These are phyloP conservation scores for Norana najaformis DNA, from an alignment of 2,888 invertebrate genomes.

Conservation along the genomic window DNA sequence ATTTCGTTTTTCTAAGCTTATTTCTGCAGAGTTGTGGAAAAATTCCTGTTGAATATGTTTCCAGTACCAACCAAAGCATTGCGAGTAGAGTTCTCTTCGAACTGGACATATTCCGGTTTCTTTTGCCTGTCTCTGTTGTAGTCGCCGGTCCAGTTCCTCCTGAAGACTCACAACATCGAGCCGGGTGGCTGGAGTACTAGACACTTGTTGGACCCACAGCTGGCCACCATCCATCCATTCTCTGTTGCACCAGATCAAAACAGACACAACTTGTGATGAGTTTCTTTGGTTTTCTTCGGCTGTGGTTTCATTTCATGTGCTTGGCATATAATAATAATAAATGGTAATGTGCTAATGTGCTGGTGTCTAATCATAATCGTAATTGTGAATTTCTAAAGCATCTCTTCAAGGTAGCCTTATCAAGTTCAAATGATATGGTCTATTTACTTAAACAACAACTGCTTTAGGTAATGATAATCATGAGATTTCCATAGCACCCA, in stretches of 20 bases:
- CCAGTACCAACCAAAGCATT: conserved; percentile 72
- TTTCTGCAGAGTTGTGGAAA: too few relatives aligned
- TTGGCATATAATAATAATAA: too few relatives aligned
- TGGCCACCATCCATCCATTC: conserved; percentile 94
- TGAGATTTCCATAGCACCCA: too few relatives aligned
- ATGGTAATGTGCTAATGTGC: too few relatives aligned
- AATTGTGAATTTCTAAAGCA: too few relatives aligned
- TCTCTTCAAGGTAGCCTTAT: too few relatives aligned
- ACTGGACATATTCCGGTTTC: conserved; percentile 96
- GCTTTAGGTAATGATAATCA: too few relatives aligned
- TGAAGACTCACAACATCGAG: conserved; percentile 93
- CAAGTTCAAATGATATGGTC: too few relatives aligned
- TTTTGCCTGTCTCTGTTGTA: conserved; percentile 88
- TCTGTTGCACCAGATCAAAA: conserved; percentile 56
- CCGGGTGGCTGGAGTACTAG: conserved; percentile 92
- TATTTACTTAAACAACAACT: too few relatives aligned
- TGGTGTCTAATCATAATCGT: too few relatives aligned
- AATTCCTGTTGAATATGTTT: too few relatives aligned
- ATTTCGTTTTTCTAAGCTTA: too few relatives aligned
- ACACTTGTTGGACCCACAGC: conserved; percentile 75
- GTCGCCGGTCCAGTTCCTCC: conserved; percentile 87
- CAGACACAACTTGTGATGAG: not conserved
- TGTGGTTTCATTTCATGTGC: not conserved
- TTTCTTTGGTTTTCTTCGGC: not conserved
- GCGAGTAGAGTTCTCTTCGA: conserved; percentile 87